Percentiles rank a stretch among this genome's conserved stretches.
These are phyloP conservation scores for Paradoxurus hermaphroditus DNA, from an alignment of 2,113 vertebrate species.

Conservation along the genomic window DNA sequence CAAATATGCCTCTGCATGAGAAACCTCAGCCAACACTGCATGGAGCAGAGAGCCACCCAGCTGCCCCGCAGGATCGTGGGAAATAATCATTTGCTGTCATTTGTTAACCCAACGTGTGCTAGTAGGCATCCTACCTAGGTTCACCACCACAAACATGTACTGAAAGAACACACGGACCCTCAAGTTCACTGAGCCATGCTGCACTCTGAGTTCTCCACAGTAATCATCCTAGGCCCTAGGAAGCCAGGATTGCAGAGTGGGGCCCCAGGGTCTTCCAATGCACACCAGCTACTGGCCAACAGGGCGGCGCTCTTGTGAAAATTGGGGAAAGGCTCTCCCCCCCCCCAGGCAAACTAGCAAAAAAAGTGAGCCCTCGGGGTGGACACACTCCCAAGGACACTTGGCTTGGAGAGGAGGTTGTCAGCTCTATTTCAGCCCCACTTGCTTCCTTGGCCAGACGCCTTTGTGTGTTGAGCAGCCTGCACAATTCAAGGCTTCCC, in stretches of 20 bases:
- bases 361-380: not conserved
- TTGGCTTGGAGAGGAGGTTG: not conserved
- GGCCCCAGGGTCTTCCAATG: rapidly evolving
- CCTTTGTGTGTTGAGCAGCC: not conserved
- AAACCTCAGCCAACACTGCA: not conserved
- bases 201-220: not conserved
- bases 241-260: not conserved
- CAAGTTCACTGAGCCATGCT: not conserved
- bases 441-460: not conserved
- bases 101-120: not conserved
- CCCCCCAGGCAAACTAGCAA: not conserved
- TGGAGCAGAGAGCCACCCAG: not conserved
- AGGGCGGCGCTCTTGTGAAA: not conserved
- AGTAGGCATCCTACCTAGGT: not conserved
- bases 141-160: not conserved
- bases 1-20: not conserved
- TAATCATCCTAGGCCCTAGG: too few species aligned
- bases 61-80: not conserved
- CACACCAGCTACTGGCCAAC: not conserved
- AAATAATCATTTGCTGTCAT: not conserved
- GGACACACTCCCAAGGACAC: not conserved
- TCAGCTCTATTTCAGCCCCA: not conserved
- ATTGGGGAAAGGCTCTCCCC: not conserved
- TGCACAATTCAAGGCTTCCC: not conserved
- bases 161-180: not conserved